These are phyloP conservation scores for Spinibarbus caldwelli DNA, from an alignment of 2,797 vertebrate species.

Conservation along the genomic window DNA sequence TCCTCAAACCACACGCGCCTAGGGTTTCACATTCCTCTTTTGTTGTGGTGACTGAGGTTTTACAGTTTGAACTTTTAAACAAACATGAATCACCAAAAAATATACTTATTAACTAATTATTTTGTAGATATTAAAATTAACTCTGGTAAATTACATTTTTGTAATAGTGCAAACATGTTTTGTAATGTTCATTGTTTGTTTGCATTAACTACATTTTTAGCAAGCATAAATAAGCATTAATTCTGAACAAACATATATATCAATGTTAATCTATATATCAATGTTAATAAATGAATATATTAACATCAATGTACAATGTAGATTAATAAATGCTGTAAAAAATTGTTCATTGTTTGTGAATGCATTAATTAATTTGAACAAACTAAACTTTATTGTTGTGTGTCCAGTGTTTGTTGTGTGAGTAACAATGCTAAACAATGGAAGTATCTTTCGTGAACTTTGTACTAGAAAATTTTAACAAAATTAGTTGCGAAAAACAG, in stretches of 20 bases:
- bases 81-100: not conserved
- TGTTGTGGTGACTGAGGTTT: slow-evolving; percentile 45
- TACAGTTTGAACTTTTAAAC: slow-evolving; percentile 11
- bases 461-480: no score
- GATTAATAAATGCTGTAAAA: not conserved
- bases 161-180: no score
- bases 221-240: no score
- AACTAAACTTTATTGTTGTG: not conserved
- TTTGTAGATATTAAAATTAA: not conserved
- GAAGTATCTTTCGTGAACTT: no score
- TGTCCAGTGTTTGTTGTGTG: not conserved
- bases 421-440: not conserved
- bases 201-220: no score
- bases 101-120: not conserved
- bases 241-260: no score
- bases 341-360: not conserved
- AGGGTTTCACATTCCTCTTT: slow-evolving; percentile 48
- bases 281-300: no score
- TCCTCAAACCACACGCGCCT: slow-evolving; percentile 19
- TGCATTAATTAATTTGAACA: not conserved
- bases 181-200: no score
- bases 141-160: no score
- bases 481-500: not conserved
- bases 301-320: no score
- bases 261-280: no score